Evolutionary conservation across 2,113 vertebrate genomes (phyloP).

Genomic region (Daboia siamensis): DNA sequence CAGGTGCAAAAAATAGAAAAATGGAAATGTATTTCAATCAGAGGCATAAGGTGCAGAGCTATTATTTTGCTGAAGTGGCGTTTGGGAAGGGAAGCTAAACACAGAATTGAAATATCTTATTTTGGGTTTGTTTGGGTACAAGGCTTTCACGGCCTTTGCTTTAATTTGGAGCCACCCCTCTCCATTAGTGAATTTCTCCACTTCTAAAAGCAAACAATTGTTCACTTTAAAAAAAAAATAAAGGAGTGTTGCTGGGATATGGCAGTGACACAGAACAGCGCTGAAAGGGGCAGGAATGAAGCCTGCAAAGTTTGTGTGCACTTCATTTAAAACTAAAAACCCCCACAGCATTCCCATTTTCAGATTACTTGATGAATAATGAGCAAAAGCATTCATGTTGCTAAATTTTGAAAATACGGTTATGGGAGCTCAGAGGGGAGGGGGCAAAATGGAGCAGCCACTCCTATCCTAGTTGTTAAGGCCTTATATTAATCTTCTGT

Average conservation of each 20-base stretch:
- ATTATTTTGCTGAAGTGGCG: not conserved
- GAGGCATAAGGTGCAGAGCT: not conserved
- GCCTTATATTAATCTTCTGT: not conserved
- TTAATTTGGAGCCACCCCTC: not conserved
- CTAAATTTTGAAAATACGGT: not conserved
- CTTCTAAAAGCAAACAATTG: not conserved
- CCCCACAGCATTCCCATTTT: not conserved
- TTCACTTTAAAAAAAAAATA: not conserved
- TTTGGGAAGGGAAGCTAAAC: not conserved
- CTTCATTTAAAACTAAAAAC: not conserved
- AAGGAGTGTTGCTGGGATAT: not conserved
- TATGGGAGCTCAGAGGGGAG: not conserved
- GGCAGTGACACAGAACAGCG: not conserved
- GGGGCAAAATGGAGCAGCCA: not conserved
- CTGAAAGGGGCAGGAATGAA: not conserved
- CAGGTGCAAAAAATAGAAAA: not conserved
- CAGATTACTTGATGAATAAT: not conserved
- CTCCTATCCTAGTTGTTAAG: not conserved
- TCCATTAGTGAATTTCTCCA: not conserved
- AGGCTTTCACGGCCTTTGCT: not conserved
- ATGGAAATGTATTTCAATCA: not conserved
- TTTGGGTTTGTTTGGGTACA: not conserved
- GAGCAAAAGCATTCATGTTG: not conserved
- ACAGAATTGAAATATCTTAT: not conserved
- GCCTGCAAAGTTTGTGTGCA: not conserved